These are phyloP conservation scores for Hypercompe scribonia DNA, from an alignment of 2,888 invertebrate species.

Conservation along the genomic window DNA sequence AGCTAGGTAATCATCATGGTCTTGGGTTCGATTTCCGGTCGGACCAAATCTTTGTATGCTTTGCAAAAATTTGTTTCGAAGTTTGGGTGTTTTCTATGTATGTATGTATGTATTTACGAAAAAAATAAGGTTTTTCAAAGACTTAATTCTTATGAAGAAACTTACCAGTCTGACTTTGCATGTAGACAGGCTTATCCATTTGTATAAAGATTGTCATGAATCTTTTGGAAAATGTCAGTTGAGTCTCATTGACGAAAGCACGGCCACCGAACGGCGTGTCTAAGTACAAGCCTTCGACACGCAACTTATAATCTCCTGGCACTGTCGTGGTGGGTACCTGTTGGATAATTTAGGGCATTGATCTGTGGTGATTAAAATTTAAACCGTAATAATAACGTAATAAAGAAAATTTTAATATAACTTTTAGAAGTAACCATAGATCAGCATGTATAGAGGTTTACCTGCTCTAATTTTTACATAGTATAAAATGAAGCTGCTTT, in stretches of 20 bases:
- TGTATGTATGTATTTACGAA: no score
- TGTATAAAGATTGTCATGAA: constrained; percentile 98
- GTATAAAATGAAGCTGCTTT: no score
- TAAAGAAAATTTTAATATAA: neutral
- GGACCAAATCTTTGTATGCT: no score
- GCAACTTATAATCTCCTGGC: constrained; percentile 93
- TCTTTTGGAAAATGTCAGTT: constrained; percentile 93
- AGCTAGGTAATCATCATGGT: no score
- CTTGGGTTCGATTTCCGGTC: no score
- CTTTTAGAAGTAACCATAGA: no score
- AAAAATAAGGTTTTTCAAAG: no score
- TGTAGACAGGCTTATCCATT: constrained; percentile 97
- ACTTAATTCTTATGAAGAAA: neutral
- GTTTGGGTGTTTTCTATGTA: no score
- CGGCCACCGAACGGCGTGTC: constrained; percentile 93
- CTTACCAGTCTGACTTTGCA: constrained; percentile 94
- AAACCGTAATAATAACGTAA: neutral
- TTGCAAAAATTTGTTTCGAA: no score
- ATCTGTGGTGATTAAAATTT: neutral
- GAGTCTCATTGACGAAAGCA: constrained; percentile 95
- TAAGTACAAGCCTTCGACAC: constrained; percentile 93
- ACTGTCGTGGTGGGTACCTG: constrained; percentile 94
- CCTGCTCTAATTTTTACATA: no score
- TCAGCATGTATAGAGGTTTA: no score
- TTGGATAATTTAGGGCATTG: constrained; percentile 2